Percentiles rank a stretch among this genome's conserved stretches.
Evolutionary conservation across 1,140 invertebrate species (phyloP).

Genomic region (Drosophila punjabiensis): DNA sequence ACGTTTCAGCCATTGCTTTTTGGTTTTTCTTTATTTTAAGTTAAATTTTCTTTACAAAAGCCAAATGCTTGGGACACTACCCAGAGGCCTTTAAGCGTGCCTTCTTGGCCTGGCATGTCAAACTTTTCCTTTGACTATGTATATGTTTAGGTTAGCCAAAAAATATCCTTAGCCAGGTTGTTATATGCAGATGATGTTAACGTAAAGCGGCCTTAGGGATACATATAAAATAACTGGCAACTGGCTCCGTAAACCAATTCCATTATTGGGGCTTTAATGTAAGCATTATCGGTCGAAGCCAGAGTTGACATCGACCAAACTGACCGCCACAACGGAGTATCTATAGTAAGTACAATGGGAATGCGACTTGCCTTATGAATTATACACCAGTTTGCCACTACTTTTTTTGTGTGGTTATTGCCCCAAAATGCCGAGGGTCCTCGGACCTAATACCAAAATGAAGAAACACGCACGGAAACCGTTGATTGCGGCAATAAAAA

Average conservation of each 20-base stretch:
- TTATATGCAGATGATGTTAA: constrained; percentile 68
- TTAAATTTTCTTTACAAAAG: constrained; percentile 20
- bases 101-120: constrained; percentile 35
- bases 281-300: constrained; percentile 33
- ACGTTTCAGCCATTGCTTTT: constrained; percentile 30
- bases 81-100: constrained; percentile 12
- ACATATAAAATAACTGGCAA: constrained; percentile 56
- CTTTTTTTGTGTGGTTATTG: constrained; percentile 25
- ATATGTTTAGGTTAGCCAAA: constrained; percentile 37
- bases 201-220: constrained; percentile 66
- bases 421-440: constrained; percentile 36
- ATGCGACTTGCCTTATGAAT: constrained; percentile 65
- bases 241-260: constrained; percentile 13
- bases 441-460: constrained; percentile 22
- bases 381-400: constrained; percentile 59
- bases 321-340: constrained; percentile 13
- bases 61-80: constrained; percentile 17
- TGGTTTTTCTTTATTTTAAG: not conserved
- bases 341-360: constrained; percentile 33
- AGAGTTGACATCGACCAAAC: constrained; percentile 19
- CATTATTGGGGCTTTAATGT: constrained; percentile 67
- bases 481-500: constrained; percentile 46
- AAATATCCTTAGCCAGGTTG: constrained; percentile 16
- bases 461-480: constrained; percentile 68
- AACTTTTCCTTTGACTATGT: constrained; percentile 31